Evolutionary conservation across 1,140 invertebrate species (phyloP), one percentile per base, ranked within the genome.

Genomic region (Drosophila pachea): DNA sequence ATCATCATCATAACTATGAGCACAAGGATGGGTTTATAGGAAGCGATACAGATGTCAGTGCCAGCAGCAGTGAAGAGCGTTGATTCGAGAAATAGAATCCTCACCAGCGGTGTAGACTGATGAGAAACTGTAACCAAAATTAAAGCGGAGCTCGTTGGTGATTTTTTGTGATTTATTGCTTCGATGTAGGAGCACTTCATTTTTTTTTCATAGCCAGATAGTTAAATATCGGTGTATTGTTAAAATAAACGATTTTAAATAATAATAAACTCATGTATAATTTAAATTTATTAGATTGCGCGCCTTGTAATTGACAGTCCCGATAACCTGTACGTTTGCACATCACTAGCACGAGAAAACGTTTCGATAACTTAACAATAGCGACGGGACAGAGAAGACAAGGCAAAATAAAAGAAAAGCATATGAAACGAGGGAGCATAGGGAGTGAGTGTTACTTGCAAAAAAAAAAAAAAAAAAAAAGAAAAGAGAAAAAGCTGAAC

Each of bases 1-100:
- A 88, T 66, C 86, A 88, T 59, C 86, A 88, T 55, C 83, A 88
- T 40, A 88, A 86, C 36, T 88, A 88, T 49, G 87, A 88, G 54
- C 87, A 88, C 66, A 82, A 79, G 42, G 86, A 78, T 35, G 63
- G 68, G 5, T 84, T 52, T 29, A 50, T 79, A 33, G 76, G 73
- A n/a, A 68, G 65, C 38, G 42, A 68, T 53, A 49, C 56, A 16
- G 68, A 70, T 58, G 47, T 45, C 32, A 42, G 50, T 16, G 47
- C 76, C 62, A 32, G 32, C n/a, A 64, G 82, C 62, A 86, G 82
- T 32, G 81, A 86, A 58, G 81, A 86, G 42, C 81, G 71, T 59
- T 86, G 68, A 86, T 66, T 43, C 68, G 52, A 33, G 9, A n/a
- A 42, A 5, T 42, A 42, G 7, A 42, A 58, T 14, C 29, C 33